Conservation (phyloP, 1,140 invertebrate species). For the Hermetia illucens region DNA sequence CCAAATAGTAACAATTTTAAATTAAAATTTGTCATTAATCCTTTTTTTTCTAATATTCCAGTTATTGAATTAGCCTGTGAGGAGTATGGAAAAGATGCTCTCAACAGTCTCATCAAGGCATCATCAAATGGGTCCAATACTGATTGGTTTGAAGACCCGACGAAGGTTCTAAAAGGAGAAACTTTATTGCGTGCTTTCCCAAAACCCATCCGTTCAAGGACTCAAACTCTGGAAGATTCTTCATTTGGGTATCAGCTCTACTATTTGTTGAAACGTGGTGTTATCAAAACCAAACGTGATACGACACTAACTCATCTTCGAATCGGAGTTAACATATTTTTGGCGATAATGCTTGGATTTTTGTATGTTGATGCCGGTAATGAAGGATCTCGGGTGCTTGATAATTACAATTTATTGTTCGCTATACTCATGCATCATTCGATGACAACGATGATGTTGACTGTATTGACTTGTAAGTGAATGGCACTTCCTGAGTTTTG, state of each 20-base stretch:
- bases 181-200: conserved; percentile 38
- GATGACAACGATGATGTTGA: conserved; percentile 76
- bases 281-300: conserved; percentile 57
- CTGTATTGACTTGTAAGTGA: conserved; percentile 63
- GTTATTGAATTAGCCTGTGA: conserved; percentile 81
- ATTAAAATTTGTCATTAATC: background rate
- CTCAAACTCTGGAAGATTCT: conserved; percentile 45
- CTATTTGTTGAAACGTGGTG: conserved; percentile 52
- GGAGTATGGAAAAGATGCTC: conserved; percentile 73
- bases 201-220: conserved; percentile 30
- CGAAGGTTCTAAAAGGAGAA: conserved; percentile 36
- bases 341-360: conserved; percentile 56
- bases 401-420: conserved; percentile 72
- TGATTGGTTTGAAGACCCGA: conserved; percentile 49
- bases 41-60: conserved; percentile 24
- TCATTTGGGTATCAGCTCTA: conserved; percentile 50
- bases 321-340: conserved; percentile 51
- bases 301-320: conserved; percentile 83
- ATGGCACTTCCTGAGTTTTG: conserved; percentile 1
- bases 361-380: conserved; percentile 54
- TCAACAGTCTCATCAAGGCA: conserved; percentile 50
- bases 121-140: conserved; percentile 56
- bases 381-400: conserved; percentile 55
- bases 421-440: conserved; percentile 70
- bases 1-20: no score